These are phyloP conservation scores for Ibycter americanus DNA, from an alignment of 2,797 vertebrate species.

Conservation along the genomic window DNA sequence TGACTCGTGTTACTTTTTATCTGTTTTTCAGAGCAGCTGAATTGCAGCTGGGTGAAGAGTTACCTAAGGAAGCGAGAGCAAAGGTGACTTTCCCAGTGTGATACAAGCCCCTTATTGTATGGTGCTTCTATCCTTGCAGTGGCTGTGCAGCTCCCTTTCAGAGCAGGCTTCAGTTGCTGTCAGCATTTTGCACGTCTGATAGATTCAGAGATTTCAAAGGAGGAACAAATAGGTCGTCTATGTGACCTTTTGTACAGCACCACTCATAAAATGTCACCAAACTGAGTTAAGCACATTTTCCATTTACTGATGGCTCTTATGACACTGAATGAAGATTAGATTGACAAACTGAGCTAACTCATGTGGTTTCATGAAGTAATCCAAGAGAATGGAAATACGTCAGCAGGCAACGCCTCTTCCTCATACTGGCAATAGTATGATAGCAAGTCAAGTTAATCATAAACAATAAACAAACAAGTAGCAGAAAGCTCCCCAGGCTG, in stretches of 20 bases:
- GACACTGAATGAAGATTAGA: background rate
- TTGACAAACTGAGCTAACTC: conserved; percentile 5
- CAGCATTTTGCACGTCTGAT: background rate
- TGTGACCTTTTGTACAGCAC: background rate
- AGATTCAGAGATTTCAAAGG: background rate
- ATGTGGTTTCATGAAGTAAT: background rate
- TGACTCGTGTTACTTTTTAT: background rate
- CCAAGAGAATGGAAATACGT: background rate
- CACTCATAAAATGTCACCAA: background rate
- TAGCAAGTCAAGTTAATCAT: background rate
- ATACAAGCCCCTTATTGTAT: background rate
- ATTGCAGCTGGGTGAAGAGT: background rate
- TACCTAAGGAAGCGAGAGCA: background rate
- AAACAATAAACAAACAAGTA: background rate
- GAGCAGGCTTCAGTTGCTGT: background rate
- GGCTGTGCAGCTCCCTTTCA: background rate
- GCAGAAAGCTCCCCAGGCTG: background rate
- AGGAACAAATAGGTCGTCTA: background rate
- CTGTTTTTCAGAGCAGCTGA: background rate
- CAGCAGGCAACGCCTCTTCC: background rate
- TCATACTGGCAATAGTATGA: background rate
- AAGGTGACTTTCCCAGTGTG: background rate
- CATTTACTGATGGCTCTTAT: background rate
- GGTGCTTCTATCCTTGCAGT: background rate
- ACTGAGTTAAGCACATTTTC: background rate